Percentiles rank a stretch among this genome's conserved stretches.
phyloP scores from a whole-genome alignment of 2,797 vertebrate genomes.

The Dermochelys coriacea region DNA sequence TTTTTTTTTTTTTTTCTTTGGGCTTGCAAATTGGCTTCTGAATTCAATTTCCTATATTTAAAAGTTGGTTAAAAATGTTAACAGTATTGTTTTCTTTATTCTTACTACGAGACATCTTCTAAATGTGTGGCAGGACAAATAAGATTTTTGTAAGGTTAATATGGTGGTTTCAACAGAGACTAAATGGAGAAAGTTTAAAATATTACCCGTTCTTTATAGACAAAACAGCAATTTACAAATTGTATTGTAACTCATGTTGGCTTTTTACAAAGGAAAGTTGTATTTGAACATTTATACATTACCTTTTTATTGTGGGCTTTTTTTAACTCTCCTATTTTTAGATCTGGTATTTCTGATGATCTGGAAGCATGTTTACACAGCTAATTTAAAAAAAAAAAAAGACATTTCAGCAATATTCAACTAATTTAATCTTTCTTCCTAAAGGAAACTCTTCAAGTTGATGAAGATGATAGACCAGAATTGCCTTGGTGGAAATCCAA shows the following conservation, averaged over 20 bases:
- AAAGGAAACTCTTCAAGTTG: conserved; percentile 97
- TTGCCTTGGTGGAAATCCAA: conserved; percentile 99
- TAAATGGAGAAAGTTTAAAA: neutral
- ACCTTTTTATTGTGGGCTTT: neutral
- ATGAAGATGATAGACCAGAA: conserved; percentile 97
- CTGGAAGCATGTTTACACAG: neutral
- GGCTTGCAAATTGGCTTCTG: neutral
- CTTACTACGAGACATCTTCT: neutral
- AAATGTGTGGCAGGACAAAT: neutral
- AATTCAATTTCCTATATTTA: neutral
- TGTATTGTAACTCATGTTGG: neutral
- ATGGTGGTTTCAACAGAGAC: neutral
- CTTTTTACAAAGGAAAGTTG: neutral
- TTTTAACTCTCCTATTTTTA: neutral
- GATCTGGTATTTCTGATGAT: neutral
- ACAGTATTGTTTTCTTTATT: neutral
- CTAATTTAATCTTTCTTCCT: neutral
- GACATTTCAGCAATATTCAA: neutral
- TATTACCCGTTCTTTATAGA: neutral
- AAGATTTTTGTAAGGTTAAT: neutral
- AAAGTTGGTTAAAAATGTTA: neutral
- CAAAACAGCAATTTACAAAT: neutral
- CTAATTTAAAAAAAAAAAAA: neutral
- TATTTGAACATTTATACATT: neutral
- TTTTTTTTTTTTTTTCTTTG: neutral